Evolutionary conservation across 2,113 vertebrate genomes (phyloP).

Genomic region (Dolichallabes microphthalmus): DNA sequence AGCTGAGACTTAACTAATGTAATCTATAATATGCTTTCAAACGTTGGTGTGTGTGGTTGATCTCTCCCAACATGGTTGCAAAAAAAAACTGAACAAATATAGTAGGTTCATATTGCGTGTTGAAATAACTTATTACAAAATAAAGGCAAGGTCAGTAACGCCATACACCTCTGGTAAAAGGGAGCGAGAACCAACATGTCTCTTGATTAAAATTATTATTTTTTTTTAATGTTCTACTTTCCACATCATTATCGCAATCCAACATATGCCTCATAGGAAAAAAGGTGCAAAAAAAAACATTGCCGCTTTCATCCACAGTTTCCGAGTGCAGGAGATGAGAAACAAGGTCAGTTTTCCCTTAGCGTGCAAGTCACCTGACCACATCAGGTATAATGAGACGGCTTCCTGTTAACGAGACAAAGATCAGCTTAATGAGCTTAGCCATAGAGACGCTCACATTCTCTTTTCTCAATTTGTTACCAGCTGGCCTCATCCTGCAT

Average conservation of each 20-base stretch:
- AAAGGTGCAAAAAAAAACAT: conserved; percentile 24
- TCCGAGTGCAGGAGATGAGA: conserved; percentile 37
- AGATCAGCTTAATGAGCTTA: conserved; percentile 52
- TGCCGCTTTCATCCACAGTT: not conserved
- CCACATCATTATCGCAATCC: conserved; percentile 37
- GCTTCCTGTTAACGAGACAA: conserved; percentile 43
- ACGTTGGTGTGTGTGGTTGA: not conserved
- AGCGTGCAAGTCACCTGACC: conserved; percentile 29
- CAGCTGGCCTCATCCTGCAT: not conserved
- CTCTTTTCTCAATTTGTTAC: not conserved
- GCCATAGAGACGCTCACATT: conserved; percentile 17
- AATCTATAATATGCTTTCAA: not conserved
- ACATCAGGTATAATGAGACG: conserved; percentile 40
- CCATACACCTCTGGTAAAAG: not conserved
- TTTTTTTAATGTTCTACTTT: conserved; percentile 12
- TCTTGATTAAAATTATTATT: not conserved
- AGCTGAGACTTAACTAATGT: not conserved
- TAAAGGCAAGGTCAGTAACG: not conserved
- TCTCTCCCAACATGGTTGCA: not conserved
- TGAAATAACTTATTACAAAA: not conserved
- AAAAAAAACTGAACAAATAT: not conserved
- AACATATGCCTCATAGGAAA: conserved; percentile 12
- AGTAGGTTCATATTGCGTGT: not conserved
- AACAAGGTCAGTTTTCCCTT: conserved; percentile 7
- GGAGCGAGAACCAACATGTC: not conserved